These are phyloP conservation scores for Crotalus viridis DNA, from an alignment of 2,113 vertebrate species.

Conservation along the genomic window DNA sequence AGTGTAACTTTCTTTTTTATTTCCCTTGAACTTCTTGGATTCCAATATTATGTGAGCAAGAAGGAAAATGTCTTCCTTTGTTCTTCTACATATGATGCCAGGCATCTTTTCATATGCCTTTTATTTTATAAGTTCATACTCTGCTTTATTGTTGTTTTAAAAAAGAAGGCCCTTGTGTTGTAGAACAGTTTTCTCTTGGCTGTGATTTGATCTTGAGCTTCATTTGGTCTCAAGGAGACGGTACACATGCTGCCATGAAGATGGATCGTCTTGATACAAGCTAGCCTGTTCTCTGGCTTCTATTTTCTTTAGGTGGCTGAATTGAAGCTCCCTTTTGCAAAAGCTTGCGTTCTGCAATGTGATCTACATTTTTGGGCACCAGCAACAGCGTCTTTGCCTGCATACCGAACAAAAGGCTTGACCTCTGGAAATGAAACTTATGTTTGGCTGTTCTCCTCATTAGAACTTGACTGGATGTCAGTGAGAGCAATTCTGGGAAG, in stretches of 20 bases:
- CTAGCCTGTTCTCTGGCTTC: background rate
- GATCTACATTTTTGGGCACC: background rate
- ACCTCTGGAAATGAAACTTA: background rate
- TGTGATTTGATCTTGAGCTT: background rate
- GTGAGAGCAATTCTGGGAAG: constrained; percentile 5
- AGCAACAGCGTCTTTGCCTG: too few species aligned
- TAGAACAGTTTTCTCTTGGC: background rate
- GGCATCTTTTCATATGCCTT: background rate
- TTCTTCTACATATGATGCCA: background rate
- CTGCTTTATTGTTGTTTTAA: background rate
- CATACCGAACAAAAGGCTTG: background rate
- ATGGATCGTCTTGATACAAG: background rate
- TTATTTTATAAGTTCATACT: background rate
- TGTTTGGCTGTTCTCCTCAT: background rate
- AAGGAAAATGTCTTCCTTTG: background rate
- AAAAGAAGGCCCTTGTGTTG: background rate
- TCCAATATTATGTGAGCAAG: background rate
- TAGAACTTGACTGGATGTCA: background rate
- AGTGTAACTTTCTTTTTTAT: background rate
- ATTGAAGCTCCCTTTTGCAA: background rate
- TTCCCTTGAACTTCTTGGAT: background rate
- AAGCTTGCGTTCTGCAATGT: background rate
- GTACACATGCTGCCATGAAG: background rate
- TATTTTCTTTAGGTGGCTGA: background rate
- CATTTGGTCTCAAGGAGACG: background rate